These are phyloP conservation scores for Petaurus breviceps DNA, from an alignment of 2,113 vertebrate genomes.

Conservation along the genomic window DNA sequence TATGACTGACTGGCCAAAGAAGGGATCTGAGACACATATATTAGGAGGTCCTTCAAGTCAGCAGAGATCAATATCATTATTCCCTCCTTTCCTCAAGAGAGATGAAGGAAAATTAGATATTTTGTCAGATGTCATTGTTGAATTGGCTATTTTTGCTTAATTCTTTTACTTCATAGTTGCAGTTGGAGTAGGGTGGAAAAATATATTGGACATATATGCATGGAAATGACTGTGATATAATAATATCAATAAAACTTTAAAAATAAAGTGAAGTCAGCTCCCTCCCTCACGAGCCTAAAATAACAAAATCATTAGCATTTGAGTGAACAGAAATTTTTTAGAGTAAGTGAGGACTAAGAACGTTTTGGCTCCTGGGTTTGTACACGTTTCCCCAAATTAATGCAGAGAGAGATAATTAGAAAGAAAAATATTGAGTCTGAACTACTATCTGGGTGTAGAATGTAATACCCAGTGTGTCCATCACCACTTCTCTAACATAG, in stretches of 20 bases:
- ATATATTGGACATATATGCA: neutral
- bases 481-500: neutral
- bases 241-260: neutral
- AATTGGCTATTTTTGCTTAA: neutral
- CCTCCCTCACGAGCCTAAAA: neutral
- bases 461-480: neutral
- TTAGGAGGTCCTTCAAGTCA: neutral
- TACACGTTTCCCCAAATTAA: neutral
- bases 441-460: neutral
- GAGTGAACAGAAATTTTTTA: too few species aligned
- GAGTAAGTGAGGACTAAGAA: rapidly evolving
- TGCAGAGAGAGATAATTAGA: neutral
- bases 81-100: neutral
- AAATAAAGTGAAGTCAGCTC: neutral
- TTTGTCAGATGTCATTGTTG: neutral
- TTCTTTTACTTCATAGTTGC: neutral
- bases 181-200: neutral
- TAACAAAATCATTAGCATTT: neutral
- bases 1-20: neutral
- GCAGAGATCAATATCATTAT: neutral
- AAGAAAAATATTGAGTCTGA: neutral
- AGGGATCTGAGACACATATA: neutral
- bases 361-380: neutral
- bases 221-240: neutral
- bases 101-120: neutral